A percentile compares a stretch with the other conserved stretches of the same genome.
Evolutionary conservation across 53 echinoderm and acorn worm genomes (phyloP).

Genomic region (Astropecten irregularis): DNA sequence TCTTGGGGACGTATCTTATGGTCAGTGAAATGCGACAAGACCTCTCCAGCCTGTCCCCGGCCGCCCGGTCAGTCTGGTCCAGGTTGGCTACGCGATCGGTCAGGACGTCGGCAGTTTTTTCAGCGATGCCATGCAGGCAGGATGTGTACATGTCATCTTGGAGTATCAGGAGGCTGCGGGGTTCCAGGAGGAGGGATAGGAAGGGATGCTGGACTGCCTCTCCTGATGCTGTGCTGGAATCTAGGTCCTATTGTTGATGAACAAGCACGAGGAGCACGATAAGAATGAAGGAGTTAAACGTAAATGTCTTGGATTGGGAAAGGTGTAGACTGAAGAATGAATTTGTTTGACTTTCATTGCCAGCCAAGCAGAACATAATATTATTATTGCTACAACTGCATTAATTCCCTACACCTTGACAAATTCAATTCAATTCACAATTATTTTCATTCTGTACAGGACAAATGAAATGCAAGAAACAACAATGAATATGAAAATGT

Average conservation of each 20-base stretch:
- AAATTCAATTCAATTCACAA: too few species aligned
- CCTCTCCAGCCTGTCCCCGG: constrained; percentile 67
- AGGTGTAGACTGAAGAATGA: too few species aligned
- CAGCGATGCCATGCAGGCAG: constrained; percentile 85
- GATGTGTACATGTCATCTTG: constrained; percentile 80
- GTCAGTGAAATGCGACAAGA: constrained; percentile 83
- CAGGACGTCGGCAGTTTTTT: constrained; percentile 58
- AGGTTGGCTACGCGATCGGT: constrained; percentile 72
- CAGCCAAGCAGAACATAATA: too few species aligned
- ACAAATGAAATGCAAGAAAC: too few species aligned
- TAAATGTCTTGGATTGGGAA: too few species aligned
- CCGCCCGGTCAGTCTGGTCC: constrained; percentile 9
- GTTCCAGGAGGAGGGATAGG: constrained; percentile 81
- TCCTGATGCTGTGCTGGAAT: background rate
- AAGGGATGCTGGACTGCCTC: constrained; percentile 42
- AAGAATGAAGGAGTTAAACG: too few species aligned
- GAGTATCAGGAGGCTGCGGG: constrained; percentile 81
- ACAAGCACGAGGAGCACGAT: too few species aligned
- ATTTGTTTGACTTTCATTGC: too few species aligned
- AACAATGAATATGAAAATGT: too few species aligned
- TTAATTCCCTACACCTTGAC: too few species aligned
- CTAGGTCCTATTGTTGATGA: background rate
- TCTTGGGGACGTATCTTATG: constrained; percentile 90
- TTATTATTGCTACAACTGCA: too few species aligned
- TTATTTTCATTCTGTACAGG: too few species aligned